Base-by-base conservation (phyloP, 2,113 vertebrate species). In the Aramus guarauna region DNA sequence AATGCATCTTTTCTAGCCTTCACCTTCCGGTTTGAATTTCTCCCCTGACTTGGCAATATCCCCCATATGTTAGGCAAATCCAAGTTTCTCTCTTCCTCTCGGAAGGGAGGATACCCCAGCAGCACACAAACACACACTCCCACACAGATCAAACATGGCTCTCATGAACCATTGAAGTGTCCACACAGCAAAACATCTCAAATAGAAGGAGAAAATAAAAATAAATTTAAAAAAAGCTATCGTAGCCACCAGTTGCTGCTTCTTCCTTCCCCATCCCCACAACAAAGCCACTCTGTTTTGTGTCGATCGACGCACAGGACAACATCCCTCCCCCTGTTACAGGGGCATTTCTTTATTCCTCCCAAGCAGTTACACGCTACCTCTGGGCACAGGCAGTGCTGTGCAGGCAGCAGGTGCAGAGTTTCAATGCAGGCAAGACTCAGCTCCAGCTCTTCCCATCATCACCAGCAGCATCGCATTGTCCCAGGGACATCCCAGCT, bases 251-350 rank as follows among this genome's bases (percentile, higher is more conserved):
- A 2, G 12, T 22, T 32, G 43, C 39, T 34, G 18, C 27, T 59
- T 7, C n/a, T 64, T 62, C 71, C 48, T 48, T 53, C 43, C 22
- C n/a, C 26, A 14, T 20, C 18, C 15, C 80, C 64, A 48, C 10
- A 56, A 2, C 15, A 43, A 27, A 59, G 43, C 53, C 11, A 1
- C 20, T 24, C 43, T 11, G 13, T 11, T 20, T 13, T 0, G 0
- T 1, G 16, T n/a, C 53, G 34, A 22, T 6, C 0, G 0, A 37
- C 5, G 3, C 1, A 1, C 9, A 14, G 48, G 4, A 62, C 43
- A 20, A 53, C 55, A 32, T 3, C 27, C n/a, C 32, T 43, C 53
- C 48, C 22, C 4, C 2, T 3, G 12, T 43, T 36, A 26, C 48
- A 12, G 50, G 12, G 48, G 39, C 4, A 1, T 37, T 63, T 50